Base-by-base conservation (phyloP, 2,888 invertebrate genomes). In the Abscondita cerata region DNA sequence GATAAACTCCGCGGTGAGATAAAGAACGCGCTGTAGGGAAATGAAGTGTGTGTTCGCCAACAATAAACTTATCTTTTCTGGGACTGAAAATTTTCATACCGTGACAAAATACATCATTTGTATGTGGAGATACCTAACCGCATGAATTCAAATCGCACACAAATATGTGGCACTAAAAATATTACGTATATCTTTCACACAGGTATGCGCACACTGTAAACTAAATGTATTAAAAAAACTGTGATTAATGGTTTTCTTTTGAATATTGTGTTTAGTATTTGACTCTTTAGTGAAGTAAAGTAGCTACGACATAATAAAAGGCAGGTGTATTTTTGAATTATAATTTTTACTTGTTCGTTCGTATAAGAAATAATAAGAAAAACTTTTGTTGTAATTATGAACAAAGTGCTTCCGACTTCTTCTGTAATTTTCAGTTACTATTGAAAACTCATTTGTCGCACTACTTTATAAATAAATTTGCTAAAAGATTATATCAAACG, bases 21-120 rank as follows among this genome's bases (percentile, higher is more conserved):
- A 79, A 78, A 78, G 77, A 75, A 74, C 76, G 75, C 74, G 73
- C 72, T 73, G 72, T 74, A 76, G 77, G 78, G 78, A 78, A 78
- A 78, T 78, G 78, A 78, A 78, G 79, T 79, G 78, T 78, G 76
- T 75, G 77, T 76, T 75, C 74, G 75, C 77, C 76, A 77, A 79
- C 78, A 79, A 79, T 79, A 78, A 77, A 79, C 78, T 79, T 79
- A 78, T 79, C 79, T 78, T 76, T 78, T 78, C 77, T 76, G 74
- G 76, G 75, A 77, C 74, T 77, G 76, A 75, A 76, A 75, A 77
- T 76, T 75, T 76, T 73, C 73, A 74, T 72, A 70, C 72, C 72
- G 73, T 59, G 71, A 75, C 76, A 76, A 78, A 78, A 78, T 78
- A 78, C 77, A 78, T 79, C 78, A 78, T 79, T 79, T 79, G 78